Conservation (phyloP, 2,888 invertebrate species). For the Eutolmus rufibarbis region DNA sequence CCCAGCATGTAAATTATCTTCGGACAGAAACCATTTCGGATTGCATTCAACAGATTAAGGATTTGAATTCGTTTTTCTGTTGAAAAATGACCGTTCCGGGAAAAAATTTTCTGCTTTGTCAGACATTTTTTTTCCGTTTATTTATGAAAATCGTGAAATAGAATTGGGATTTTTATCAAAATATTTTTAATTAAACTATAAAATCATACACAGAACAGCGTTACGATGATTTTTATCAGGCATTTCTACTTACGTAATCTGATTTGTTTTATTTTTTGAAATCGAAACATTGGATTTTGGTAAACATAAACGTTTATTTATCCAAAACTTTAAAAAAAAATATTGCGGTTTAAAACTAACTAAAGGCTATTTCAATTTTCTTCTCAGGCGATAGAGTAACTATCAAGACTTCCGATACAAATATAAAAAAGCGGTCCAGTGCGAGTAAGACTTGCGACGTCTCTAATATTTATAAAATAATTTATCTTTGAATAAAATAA, state of each 20-base stretch:
- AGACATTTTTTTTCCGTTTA: not conserved
- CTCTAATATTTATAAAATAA: too few relatives aligned
- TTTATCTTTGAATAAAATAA: too few relatives aligned
- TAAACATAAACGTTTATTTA: too few relatives aligned
- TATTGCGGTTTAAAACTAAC: too few relatives aligned
- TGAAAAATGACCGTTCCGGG: not conserved
- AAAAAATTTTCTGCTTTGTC: not conserved
- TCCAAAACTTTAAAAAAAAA: too few relatives aligned
- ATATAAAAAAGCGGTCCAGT: too few relatives aligned
- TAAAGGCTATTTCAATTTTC: too few relatives aligned
- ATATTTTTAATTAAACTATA: not conserved
- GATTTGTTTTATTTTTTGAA: not conserved
- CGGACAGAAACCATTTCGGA: not conserved
- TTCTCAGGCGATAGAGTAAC: too few relatives aligned
- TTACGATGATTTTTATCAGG: not conserved
- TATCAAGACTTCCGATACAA: too few relatives aligned
- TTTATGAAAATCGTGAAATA: not conserved
- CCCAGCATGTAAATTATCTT: constrained; percentile 9
- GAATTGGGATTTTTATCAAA: not conserved
- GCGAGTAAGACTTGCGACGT: too few relatives aligned
- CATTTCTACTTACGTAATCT: not conserved
- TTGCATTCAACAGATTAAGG: constrained; percentile 17
- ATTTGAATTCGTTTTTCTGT: not conserved
- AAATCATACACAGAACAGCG: not conserved
- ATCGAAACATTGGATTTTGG: not conserved